phyloP scores from a whole-genome alignment of 1,140 invertebrate genomes.

The Spodoptera litura region DNA sequence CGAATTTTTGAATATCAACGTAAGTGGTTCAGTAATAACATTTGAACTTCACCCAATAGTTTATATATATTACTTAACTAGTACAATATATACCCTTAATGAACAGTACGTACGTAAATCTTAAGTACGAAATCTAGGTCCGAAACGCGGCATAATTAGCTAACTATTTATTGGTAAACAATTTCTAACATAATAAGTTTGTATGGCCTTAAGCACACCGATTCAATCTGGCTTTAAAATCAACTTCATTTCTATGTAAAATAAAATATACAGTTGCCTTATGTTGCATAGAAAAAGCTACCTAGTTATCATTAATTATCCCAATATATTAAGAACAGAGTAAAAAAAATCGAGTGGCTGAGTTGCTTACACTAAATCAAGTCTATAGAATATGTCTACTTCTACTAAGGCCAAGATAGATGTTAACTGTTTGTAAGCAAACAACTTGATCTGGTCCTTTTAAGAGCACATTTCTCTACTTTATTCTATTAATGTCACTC shows the following conservation, averaged over 20 bases:
- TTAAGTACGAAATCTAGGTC: slow-evolving; percentile 27
- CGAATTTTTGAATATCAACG: too few species aligned
- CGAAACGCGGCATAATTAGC: slow-evolving; percentile 15
- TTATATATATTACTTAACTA: neutral
- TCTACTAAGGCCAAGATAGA: neutral
- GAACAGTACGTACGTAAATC: slow-evolving; percentile 16
- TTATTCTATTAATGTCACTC: too few species aligned
- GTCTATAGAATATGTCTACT: neutral
- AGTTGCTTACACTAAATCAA: too few species aligned
- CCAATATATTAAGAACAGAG: too few species aligned
- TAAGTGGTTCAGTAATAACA: neutral
- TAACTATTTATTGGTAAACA: slow-evolving; percentile 36
- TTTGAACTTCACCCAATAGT: slow-evolving; percentile 11
- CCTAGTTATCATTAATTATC: too few species aligned
- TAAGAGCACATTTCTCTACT: too few species aligned
- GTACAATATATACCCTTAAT: slow-evolving; percentile 10
- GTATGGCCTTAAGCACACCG: neutral
- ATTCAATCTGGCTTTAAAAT: slow-evolving; percentile 15
- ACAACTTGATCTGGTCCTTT: too few species aligned
- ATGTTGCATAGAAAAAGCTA: too few species aligned
- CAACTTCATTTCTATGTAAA: too few species aligned
- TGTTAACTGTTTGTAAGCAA: neutral
- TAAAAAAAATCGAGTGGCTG: too few species aligned
- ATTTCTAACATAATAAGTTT: slow-evolving; percentile 1
- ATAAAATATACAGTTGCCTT: too few species aligned